A percentile compares a stretch with the other conserved stretches of the same genome.
phyloP scores from a whole-genome alignment of 2,113 vertebrate genomes.

The Smithornis capensis region DNA sequence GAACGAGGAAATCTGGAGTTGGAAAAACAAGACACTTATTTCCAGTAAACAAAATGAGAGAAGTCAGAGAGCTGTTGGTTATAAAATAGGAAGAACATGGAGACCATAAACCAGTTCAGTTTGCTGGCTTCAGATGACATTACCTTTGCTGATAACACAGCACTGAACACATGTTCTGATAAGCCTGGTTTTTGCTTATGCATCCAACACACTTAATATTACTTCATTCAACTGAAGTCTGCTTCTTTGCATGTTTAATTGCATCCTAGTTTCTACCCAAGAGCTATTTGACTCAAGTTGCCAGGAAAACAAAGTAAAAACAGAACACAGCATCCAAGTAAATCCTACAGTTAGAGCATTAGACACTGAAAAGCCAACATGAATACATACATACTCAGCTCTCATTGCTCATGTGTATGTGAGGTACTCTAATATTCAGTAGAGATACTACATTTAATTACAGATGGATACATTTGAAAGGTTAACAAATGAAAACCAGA shows the following conservation, averaged over 20 bases:
- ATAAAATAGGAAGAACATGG: background rate
- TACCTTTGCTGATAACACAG: background rate
- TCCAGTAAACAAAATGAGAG: background rate
- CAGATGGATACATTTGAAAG: background rate
- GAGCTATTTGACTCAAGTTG: background rate
- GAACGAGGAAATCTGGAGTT: background rate
- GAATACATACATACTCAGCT: background rate
- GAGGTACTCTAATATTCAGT: background rate
- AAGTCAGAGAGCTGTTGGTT: background rate
- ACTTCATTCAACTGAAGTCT: background rate
- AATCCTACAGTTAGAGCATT: background rate
- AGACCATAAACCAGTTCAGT: background rate
- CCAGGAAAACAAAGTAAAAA: background rate
- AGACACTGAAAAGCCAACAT: background rate
- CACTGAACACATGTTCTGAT: background rate
- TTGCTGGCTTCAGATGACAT: background rate
- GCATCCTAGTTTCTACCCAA: background rate
- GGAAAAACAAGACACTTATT: background rate
- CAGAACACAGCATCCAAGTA: background rate
- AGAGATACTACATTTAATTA: background rate
- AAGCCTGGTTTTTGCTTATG: background rate
- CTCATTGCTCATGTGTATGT: background rate
- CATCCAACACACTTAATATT: background rate
- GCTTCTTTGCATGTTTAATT: background rate
- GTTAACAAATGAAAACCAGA: background rate